A percentile compares a stretch with the other conserved stretches of the same genome.
phyloP scores from a whole-genome alignment of 2,888 invertebrate species.

The Pterobdella sp. region DNA sequence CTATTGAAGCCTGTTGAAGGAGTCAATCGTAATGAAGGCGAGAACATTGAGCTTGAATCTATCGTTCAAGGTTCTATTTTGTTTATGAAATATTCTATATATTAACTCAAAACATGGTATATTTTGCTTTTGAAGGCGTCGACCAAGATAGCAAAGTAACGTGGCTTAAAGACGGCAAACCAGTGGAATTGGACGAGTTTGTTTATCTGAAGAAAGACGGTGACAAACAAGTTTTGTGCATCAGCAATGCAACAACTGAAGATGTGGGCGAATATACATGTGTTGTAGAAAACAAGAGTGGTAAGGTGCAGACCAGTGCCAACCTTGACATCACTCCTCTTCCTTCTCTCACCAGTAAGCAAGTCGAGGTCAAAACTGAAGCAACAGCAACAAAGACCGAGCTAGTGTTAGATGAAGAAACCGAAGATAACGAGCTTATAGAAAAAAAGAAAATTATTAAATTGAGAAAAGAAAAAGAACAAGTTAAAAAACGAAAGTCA shows the following conservation, averaged over 20 bases:
- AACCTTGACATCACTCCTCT: neutral
- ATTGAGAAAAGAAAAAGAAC: neutral
- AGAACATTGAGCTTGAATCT: constrained; percentile 30
- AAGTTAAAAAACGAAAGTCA: neutral
- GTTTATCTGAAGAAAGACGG: constrained; percentile 31
- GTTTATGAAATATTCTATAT: too few species aligned
- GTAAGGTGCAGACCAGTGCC: constrained; percentile 11
- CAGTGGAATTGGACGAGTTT: constrained; percentile 32
- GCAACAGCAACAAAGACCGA: neutral
- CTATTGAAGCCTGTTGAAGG: constrained; percentile 28
- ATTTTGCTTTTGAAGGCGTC: neutral
- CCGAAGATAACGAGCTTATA: neutral
- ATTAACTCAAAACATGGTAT: too few species aligned
- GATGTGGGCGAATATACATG: constrained; percentile 38
- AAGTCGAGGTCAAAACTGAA: neutral
- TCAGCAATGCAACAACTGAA: constrained; percentile 24
- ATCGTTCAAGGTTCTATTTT: constrained; percentile 29
- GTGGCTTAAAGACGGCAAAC: constrained; percentile 39
- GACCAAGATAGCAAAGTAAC: constrained; percentile 33
- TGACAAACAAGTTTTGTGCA: constrained; percentile 27
- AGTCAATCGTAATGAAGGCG: constrained; percentile 24
- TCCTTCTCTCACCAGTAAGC: neutral
- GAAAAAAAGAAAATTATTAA: neutral
- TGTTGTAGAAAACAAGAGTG: constrained; percentile 29
- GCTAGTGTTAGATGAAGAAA: neutral